A percentile compares a stretch with the other conserved stretches of the same genome.
Conservation (phyloP, 2,113 vertebrate genomes). For the Phrynocephalus versicolor region DNA sequence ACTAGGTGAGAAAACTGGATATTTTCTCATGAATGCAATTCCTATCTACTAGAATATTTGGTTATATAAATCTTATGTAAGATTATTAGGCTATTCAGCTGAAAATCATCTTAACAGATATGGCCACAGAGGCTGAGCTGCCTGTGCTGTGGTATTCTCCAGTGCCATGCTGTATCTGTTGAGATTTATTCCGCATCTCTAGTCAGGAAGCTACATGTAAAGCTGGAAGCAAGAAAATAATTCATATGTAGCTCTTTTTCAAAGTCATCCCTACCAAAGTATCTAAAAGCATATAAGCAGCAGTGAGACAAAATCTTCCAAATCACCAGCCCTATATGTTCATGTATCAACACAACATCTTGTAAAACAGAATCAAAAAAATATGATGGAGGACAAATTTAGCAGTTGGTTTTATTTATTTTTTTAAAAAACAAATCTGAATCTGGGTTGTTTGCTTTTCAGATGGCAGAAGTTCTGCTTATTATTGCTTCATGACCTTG, state of each 20-base stretch:
- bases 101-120: neutral
- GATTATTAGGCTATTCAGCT: neutral
- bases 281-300: neutral
- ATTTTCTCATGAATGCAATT: neutral
- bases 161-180: neutral
- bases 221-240: neutral
- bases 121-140: neutral
- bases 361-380: constrained; percentile 32
- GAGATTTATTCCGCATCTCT: neutral
- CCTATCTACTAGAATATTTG: neutral
- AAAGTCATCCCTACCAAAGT: neutral
- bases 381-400: neutral
- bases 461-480: constrained; percentile 23
- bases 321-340: constrained; percentile 23
- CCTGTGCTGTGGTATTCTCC: neutral
- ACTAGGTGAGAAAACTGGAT: neutral
- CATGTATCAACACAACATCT: neutral
- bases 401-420: neutral
- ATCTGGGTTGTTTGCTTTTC: constrained; percentile 26
- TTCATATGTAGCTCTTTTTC: neutral
- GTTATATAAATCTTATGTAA: neutral
- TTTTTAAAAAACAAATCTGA: constrained; percentile 17
- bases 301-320: neutral
- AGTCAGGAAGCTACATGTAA: neutral
- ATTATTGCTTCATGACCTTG: constrained; percentile 38